These are phyloP conservation scores for Mayetiola destructor DNA, from an alignment of 2,888 invertebrate species.

Conservation along the genomic window DNA sequence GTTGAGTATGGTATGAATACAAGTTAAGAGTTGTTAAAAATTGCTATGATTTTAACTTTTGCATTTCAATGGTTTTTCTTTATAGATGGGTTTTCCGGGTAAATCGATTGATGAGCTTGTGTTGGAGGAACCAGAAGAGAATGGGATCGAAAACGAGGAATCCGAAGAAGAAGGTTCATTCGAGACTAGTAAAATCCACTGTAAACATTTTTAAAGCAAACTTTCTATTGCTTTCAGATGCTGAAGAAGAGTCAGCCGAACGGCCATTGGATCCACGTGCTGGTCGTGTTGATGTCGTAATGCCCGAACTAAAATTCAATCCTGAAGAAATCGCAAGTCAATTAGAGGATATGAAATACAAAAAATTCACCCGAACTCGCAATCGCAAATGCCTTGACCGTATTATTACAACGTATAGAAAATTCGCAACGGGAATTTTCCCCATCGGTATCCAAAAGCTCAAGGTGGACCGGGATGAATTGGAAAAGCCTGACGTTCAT, in stretches of 20 bases:
- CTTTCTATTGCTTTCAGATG: neutral
- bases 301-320: conserved; percentile 54
- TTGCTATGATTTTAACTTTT: neutral
- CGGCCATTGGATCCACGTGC: conserved; percentile 57
- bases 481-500: conserved; percentile 25
- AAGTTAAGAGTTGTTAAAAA: neutral
- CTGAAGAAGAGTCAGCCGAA: neutral
- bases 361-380: conserved; percentile 29
- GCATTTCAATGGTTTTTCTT: neutral
- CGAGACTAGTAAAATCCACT: neutral
- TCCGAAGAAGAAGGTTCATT: conserved; percentile 21
- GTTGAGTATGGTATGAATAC: conserved; percentile 16
- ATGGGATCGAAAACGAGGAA: conserved; percentile 12
- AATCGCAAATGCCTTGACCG: conserved; percentile 28
- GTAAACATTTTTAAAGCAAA: neutral
- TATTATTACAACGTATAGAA: conserved; percentile 24
- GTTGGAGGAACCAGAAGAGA: conserved; percentile 31
- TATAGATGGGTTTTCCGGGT: conserved; percentile 57
- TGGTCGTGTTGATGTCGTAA: conserved; percentile 57
- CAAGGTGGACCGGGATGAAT: conserved; percentile 29
- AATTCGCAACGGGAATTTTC: conserved; percentile 45
- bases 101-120: conserved; percentile 52
- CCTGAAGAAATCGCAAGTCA: conserved; percentile 40
- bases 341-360: conserved; percentile 38
- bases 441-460: conserved; percentile 49